phyloP scores from a whole-genome alignment of 92 coral and sea anemone species.

The Palythoa caribaeorum region DNA sequence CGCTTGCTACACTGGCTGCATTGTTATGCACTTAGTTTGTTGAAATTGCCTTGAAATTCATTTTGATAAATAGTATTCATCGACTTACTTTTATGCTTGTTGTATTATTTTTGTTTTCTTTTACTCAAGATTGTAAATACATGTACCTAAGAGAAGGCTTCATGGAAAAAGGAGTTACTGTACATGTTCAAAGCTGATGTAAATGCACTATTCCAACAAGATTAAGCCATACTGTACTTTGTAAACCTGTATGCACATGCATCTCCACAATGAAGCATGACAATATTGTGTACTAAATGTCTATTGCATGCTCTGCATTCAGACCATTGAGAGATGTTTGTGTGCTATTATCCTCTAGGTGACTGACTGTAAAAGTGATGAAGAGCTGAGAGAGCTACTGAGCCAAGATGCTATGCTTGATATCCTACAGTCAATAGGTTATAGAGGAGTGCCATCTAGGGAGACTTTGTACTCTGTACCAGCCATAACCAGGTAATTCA shows the following conservation, averaged over 20 bases:
- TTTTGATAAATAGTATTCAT: conserved; percentile 30
- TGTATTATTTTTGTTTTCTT: conserved; percentile 32
- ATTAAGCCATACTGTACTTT: conserved; percentile 16
- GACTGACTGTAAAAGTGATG: conserved; percentile 59
- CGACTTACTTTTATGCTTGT: conserved; percentile 27
- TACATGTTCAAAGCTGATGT: conserved; percentile 30
- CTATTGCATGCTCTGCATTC: conserved; percentile 14
- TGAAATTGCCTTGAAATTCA: conserved; percentile 29
- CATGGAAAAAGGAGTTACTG: conserved; percentile 27
- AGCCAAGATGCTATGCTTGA: conserved; percentile 58
- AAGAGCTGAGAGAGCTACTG: conserved; percentile 60
- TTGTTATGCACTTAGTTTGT: conserved; percentile 22
- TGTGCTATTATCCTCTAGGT: conserved; percentile 47
- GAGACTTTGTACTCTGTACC: conserved; percentile 60
- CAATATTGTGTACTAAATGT: conserved; percentile 13
- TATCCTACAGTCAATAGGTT: conserved; percentile 61
- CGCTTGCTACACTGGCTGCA: conserved; percentile 33
- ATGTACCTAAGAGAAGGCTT: conserved; percentile 29
- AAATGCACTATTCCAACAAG: conserved; percentile 35
- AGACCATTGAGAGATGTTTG: conserved; percentile 5
- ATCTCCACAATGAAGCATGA: conserved; percentile 14
- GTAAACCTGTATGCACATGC: conserved; percentile 6
- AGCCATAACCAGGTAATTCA: conserved; percentile 52
- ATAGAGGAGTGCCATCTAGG: conserved; percentile 71
- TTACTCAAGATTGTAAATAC: conserved; percentile 33